Evolutionary conservation across 1,140 invertebrate species (phyloP).

Genomic region (Cydia amplana): DNA sequence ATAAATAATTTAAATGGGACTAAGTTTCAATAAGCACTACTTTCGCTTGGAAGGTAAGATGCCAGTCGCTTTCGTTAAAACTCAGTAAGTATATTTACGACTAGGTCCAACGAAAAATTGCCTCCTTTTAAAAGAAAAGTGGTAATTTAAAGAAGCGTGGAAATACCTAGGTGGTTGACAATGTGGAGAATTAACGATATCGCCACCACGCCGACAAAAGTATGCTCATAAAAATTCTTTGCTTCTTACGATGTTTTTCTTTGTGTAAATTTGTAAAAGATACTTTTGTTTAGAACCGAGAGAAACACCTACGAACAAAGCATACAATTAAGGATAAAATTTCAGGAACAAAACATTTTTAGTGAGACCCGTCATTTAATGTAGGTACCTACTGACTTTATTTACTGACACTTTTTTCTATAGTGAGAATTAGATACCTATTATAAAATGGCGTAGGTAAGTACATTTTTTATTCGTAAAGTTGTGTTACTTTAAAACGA

Average conservation of each 20-base stretch:
- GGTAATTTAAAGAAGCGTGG: slow-evolving; percentile 48
- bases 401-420: slow-evolving; percentile 2
- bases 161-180: slow-evolving; percentile 50
- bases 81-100: background rate
- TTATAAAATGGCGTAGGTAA: background rate
- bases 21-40: too few relatives aligned
- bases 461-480: too few relatives aligned
- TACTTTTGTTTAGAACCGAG: slow-evolving; percentile 39
- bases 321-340: slow-evolving; percentile 31
- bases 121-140: slow-evolving; percentile 37
- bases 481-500: too few relatives aligned
- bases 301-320: slow-evolving; percentile 32
- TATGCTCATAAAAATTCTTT: slow-evolving; percentile 47
- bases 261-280: slow-evolving; percentile 41
- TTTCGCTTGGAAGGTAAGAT: too few relatives aligned
- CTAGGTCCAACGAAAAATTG: slow-evolving; percentile 12
- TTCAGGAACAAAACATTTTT: slow-evolving; percentile 27
- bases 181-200: slow-evolving; percentile 56
- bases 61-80: too few relatives aligned
- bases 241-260: slow-evolving; percentile 42
- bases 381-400: background rate
- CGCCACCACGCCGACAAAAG: slow-evolving; percentile 47
- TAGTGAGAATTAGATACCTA: background rate
- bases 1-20: too few relatives aligned
- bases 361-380: background rate